Evolutionary conservation across 2,113 vertebrate genomes (phyloP), one percentile per base, ranked within the genome.

Genomic region (Pampusana beccarii): DNA sequence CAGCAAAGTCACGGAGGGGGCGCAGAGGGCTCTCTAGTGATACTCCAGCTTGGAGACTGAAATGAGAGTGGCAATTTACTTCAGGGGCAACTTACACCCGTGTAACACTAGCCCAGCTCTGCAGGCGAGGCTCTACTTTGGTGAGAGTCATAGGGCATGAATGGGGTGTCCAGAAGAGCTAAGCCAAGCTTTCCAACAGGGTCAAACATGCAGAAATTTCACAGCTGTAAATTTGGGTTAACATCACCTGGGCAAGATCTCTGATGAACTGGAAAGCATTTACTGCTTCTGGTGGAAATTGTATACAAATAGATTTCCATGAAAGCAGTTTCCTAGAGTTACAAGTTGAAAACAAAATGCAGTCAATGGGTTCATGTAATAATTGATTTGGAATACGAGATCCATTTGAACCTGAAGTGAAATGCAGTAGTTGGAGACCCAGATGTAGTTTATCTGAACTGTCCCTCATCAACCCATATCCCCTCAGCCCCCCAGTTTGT

Each of bases 241-340:
- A 51, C 61, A 86, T 94, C 87, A 91, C 75, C 85, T 81, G 61
- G 54, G 69, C 82, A 85, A 95, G 95, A 82, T 60, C 61, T 94
- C 64, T 78, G 74, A 15, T 72, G 70, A 89, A 87, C 62, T 92
- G 90, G 81, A 92, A 97, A 86, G 70, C 75, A 95, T 96, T 85
- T 81, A 70, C 74, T 86, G 78, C 79, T 97, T 89, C 80, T 90
- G 62, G 57, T 89, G 84, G 65, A 88, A 96, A 79, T 36, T 4
- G 3, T 60, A 53, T 93, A 75, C 89, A 92, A 97, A 95, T 94
- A 96, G 86, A 91, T 83, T 92, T 96, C 91, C 83, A n/a, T 71
- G 89, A 92, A 96, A 84, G 36, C 1, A 1, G 25, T 86, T 95
- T 96, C 88, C 73, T 69, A 50, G 93, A 94, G 83, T 65, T 93